These are phyloP conservation scores for Dromas ardeola DNA, from an alignment of 2,113 vertebrate genomes.

Conservation along the genomic window DNA sequence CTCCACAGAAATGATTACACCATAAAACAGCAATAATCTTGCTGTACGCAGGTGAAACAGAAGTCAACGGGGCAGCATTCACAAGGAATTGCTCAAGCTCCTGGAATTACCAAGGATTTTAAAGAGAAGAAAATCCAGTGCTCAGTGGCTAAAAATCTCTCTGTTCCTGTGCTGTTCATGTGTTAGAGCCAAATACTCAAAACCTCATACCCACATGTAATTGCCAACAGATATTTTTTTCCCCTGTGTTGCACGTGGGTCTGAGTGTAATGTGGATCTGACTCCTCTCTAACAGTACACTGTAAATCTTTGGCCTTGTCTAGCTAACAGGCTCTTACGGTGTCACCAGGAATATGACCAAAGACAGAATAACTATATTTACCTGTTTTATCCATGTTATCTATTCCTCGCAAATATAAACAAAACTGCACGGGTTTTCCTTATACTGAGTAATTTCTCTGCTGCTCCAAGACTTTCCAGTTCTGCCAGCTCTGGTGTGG, in stretches of 20 bases:
- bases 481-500: not conserved
- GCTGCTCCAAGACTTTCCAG: not conserved
- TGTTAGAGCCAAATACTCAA: not conserved
- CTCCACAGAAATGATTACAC: not conserved
- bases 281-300: not conserved
- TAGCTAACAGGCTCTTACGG: not conserved
- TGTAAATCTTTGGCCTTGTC: not conserved
- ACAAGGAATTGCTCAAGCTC: not conserved
- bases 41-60: fast-evolving
- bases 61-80: fast-evolving
- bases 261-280: not conserved
- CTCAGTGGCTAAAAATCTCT: not conserved
- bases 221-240: not conserved
- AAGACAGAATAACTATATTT: not conserved
- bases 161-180: not conserved
- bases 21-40: not conserved
- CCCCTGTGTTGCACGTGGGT: not conserved
- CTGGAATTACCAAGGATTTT: not conserved
- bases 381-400: not conserved
- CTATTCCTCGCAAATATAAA: not conserved
- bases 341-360: not conserved
- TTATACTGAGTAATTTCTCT: not conserved
- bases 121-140: not conserved
- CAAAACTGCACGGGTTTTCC: not conserved
- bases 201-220: not conserved